Conservation (phyloP, 1,140 invertebrate species). For the Drosophila nasuta region DNA sequence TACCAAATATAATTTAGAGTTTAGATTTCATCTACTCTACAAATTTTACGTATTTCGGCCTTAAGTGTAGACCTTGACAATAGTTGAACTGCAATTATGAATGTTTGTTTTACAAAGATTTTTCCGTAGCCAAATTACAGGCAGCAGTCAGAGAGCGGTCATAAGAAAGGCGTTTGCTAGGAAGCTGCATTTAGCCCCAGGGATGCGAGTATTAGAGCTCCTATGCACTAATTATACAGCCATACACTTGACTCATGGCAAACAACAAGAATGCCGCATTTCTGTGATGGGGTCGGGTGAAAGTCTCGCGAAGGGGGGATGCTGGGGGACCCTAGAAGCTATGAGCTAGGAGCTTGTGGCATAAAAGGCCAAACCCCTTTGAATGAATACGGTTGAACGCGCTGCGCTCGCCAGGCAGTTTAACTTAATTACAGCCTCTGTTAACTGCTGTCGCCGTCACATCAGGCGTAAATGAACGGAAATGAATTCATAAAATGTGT, state of each 20-base stretch:
- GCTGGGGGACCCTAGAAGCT: neutral
- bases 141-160: neutral
- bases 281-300: neutral
- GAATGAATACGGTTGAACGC: conserved; percentile 18
- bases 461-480: conserved; percentile 81
- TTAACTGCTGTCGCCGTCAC: conserved; percentile 60
- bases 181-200: conserved; percentile 5
- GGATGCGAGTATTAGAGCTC: neutral
- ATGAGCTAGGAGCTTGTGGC: neutral
- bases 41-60: too few relatives aligned
- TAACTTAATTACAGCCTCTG: conserved; percentile 76
- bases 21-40: too few relatives aligned
- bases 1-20: too few relatives aligned
- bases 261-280: conserved; percentile 17
- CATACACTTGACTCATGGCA: conserved; percentile 14
- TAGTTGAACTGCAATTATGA: neutral
- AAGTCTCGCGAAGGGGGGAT: neutral
- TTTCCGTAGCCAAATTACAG: neutral
- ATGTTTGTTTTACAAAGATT: neutral
- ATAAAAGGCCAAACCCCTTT: conserved; percentile 10
- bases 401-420: conserved; percentile 58
- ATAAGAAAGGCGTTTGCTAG: neutral
- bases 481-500: conserved; percentile 79
- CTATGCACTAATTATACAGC: conserved; percentile 4
- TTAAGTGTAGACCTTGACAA: neutral